Evolutionary conservation across 1,140 invertebrate genomes (phyloP).

Genomic region (Rhizoglyphus robini): DNA sequence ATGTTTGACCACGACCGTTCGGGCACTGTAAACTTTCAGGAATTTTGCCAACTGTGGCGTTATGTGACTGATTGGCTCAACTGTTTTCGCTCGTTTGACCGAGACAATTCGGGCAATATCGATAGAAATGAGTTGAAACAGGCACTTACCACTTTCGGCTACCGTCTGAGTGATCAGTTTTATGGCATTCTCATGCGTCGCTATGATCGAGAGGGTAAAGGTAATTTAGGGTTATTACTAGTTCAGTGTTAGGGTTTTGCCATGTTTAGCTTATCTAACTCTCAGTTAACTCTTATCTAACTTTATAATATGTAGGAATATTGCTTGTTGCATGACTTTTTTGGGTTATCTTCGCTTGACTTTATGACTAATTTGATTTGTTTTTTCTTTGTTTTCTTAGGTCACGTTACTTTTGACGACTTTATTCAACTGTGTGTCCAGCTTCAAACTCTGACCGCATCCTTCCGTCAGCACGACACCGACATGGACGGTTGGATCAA

Average conservation of each 20-base stretch:
- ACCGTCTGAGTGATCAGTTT: slow-evolving; percentile 64
- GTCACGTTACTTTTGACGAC: slow-evolving; percentile 70
- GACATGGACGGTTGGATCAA: slow-evolving; percentile 89
- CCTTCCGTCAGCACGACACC: slow-evolving; percentile 76
- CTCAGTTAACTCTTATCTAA: not conserved
- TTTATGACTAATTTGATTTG: not conserved
- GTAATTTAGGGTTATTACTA: too few species aligned
- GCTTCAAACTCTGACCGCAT: slow-evolving; percentile 71
- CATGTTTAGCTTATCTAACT: not conserved
- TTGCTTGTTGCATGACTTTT: not conserved
- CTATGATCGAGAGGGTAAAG: slow-evolving; percentile 80
- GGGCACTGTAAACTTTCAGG: slow-evolving; percentile 83
- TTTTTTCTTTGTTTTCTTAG: slow-evolving; percentile 1
- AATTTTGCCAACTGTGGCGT: slow-evolving; percentile 90
- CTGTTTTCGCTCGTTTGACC: slow-evolving; percentile 85
- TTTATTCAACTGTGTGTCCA: slow-evolving; percentile 93
- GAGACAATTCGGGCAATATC: slow-evolving; percentile 90
- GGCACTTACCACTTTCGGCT: slow-evolving; percentile 78
- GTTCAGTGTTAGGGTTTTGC: too few species aligned
- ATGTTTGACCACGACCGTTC: slow-evolving; percentile 89
- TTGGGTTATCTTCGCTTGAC: not conserved
- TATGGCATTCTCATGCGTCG: slow-evolving; percentile 70
- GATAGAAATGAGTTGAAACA: slow-evolving; percentile 74
- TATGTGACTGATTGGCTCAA: slow-evolving; percentile 97
- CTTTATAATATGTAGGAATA: not conserved